Percentiles rank a stretch among this genome's conserved stretches.
These are phyloP conservation scores for Pygocentrus nattereri DNA, from an alignment of 2,797 vertebrate genomes.

Conservation along the genomic window DNA sequence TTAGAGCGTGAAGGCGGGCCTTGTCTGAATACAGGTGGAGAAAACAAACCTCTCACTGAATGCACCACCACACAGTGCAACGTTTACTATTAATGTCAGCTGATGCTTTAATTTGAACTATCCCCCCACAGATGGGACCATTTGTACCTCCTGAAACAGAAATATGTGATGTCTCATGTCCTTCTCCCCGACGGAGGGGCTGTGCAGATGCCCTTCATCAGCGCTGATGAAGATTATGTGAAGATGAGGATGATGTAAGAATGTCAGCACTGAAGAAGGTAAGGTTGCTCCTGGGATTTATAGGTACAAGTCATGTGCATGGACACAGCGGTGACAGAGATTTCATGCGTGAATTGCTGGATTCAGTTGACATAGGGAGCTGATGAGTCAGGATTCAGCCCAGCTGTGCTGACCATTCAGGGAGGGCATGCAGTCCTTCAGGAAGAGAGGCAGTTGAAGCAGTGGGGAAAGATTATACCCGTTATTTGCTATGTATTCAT, in stretches of 20 bases:
- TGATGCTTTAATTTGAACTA: not conserved
- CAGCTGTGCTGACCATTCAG: not conserved
- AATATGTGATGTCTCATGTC: not conserved
- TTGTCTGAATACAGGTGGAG: not conserved
- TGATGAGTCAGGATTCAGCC: slow-evolving; percentile 1
- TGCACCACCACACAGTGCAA: slow-evolving; percentile 4
- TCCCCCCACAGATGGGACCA: not conserved
- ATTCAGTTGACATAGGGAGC: not conserved
- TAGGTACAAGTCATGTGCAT: not conserved
- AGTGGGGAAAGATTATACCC: not conserved
- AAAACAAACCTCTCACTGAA: not conserved
- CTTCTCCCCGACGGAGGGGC: not conserved
- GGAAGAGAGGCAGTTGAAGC: not conserved
- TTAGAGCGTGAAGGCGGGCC: not conserved
- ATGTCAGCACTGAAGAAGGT: slow-evolving; percentile 60
- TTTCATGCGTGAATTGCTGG: not conserved
- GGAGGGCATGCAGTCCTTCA: not conserved
- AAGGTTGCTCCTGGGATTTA: slow-evolving; percentile 10
- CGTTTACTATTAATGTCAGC: not conserved
- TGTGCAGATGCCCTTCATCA: not conserved
- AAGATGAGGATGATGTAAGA: slow-evolving; percentile 22
- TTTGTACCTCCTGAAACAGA: not conserved
- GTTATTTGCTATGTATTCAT: not conserved
- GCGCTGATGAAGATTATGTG: not conserved
- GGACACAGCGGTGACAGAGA: not conserved